These are phyloP conservation scores for Erpornis zantholeuca DNA, from an alignment of 2,113 vertebrate genomes.

Conservation along the genomic window DNA sequence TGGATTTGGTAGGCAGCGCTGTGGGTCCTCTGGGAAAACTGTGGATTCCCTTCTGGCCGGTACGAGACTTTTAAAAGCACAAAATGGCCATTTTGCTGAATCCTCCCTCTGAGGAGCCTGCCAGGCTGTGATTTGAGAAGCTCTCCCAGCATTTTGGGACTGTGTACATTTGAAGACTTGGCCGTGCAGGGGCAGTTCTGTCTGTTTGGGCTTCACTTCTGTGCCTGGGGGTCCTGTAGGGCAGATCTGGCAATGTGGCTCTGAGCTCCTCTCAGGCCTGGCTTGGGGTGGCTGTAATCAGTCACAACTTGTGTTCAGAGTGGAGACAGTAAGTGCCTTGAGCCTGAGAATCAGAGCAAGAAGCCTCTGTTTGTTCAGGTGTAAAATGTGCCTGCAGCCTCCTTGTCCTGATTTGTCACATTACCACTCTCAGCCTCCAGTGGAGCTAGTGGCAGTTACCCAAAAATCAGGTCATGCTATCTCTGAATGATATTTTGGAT, in stretches of 20 bases:
- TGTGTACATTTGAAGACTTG: neutral
- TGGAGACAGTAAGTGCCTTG: neutral
- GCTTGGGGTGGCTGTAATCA: neutral
- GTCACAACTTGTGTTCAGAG: neutral
- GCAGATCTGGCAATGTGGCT: neutral
- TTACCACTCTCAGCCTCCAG: neutral
- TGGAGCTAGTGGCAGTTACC: neutral
- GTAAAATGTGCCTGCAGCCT: neutral
- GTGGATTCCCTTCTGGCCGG: neutral
- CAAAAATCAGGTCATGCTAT: conserved; percentile 1
- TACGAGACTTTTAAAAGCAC: neutral
- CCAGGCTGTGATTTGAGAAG: neutral
- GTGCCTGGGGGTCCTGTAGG: neutral
- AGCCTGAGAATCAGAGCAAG: neutral
- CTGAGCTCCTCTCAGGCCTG: neutral
- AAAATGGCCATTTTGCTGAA: neutral
- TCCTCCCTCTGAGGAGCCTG: neutral
- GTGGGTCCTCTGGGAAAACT: neutral
- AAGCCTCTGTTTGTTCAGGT: neutral
- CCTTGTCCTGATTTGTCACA: neutral
- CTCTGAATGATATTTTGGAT: neutral
- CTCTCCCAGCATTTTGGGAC: neutral
- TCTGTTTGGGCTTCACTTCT: neutral
- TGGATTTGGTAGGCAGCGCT: neutral
- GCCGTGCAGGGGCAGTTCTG: neutral